Percentiles rank a stretch among this genome's conserved stretches.
phyloP scores from a whole-genome alignment of 1,140 invertebrate species.

The Hyles vespertilio region DNA sequence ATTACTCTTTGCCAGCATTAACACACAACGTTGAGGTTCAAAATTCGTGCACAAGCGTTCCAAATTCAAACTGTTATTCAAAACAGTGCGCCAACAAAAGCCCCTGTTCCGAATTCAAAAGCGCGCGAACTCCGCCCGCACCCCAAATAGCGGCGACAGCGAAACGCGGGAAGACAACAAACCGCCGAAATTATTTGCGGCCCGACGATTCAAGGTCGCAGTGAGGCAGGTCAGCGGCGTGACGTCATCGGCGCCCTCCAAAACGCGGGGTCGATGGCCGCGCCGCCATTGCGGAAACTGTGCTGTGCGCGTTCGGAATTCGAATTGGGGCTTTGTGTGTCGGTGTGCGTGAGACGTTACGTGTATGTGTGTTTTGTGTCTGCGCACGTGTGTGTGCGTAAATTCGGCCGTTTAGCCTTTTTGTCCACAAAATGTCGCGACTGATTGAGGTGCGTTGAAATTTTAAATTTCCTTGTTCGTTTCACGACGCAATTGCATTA shows the following conservation, averaged over 20 bases:
- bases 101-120: constrained; percentile 14
- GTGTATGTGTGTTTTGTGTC: constrained; percentile 19
- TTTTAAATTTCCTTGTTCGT: too few species aligned
- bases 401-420: constrained; percentile 6
- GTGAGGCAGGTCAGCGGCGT: constrained; percentile 63
- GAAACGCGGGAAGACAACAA: constrained; percentile 11
- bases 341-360: constrained; percentile 40
- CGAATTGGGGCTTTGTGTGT: constrained; percentile 58
- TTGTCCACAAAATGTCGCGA: not conserved
- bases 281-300: constrained; percentile 67
- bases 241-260: constrained; percentile 71
- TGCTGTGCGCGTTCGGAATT: constrained; percentile 68
- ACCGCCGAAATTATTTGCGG: constrained; percentile 31
- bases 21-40: too few species aligned
- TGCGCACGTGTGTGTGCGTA: constrained; percentile 21
- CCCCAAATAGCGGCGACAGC: constrained; percentile 10
- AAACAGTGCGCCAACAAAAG: not conserved
- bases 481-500: too few species aligned
- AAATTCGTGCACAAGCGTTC: too few species aligned
- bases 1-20: too few species aligned
- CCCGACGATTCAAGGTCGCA: constrained; percentile 48
- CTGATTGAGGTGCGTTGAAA: too few species aligned
- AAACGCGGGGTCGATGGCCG: constrained; percentile 63
- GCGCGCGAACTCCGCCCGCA: constrained; percentile 5
- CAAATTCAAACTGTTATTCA: too few species aligned